Evolutionary conservation across 1,140 invertebrate genomes (phyloP), one percentile per base, ranked within the genome.

Genomic region (Ips nitidus): DNA sequence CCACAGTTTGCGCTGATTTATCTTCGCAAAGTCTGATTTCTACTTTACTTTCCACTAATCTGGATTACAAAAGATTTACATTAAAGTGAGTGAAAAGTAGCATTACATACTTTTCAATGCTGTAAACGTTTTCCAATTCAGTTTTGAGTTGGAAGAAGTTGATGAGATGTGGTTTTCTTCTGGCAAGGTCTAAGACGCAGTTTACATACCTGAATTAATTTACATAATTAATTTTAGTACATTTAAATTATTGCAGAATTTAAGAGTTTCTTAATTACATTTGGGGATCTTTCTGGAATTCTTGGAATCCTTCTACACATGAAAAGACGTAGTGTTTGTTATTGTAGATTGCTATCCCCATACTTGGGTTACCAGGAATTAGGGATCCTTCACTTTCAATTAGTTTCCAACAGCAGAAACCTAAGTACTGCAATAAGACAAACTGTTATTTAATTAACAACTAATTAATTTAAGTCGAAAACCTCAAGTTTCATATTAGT

Each of bases 1-100:
- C 4, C 66, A 90, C 89, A 6, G 91, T 92, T 80, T 93, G 91
- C 37, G 88, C 83, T 36, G 83, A 84, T 73, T 84, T 86, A 78
- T 91, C 83, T 72, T 79, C 83, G 60, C 81, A 80, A 63, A 82
- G 79, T 41, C 75, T 81, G 81, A 73, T 55, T 38, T 56, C 41
- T 36, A 47, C 59, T 42, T 68, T 71, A 53, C 65, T 64, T 50
- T 73, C 22, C 6, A 75, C 66, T 43, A 77, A 55, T 50, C 75
- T 76, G 41, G 43, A 60, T 55, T 37, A 66, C 39, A 22, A 45
- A 43, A 66, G 38, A 39, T 40, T 37, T 50, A 57, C 22, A 41
- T 58, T 47, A 4, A 39, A 60, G 50, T 38, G 1, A 64, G 6
- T 43, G 66, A 45, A 45, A 6, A 61, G 62, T 3, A 52, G n/a